Percentiles rank a stretch among this genome's conserved stretches.
These are phyloP conservation scores for Gymnoscopelus microlampas DNA, from an alignment of 2,797 vertebrate species.

Conservation along the genomic window DNA sequence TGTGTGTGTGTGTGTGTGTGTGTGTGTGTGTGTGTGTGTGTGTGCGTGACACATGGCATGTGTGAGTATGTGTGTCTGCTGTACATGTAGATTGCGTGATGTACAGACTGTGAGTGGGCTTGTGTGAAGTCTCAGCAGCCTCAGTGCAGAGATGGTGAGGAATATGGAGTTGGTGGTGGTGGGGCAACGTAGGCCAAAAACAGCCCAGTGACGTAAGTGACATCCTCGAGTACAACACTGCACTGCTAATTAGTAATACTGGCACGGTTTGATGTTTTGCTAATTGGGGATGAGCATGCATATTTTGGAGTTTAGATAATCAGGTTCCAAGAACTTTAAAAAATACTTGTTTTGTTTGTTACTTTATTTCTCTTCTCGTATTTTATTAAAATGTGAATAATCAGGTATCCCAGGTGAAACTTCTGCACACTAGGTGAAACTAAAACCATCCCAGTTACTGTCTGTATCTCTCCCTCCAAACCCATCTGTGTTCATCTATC, in stretches of 20 bases:
- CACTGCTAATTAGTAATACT: constrained; percentile 37
- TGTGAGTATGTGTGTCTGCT: constrained; percentile 19
- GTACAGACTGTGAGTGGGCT: constrained; percentile 72
- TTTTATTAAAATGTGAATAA: too few relatives aligned
- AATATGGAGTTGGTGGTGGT: constrained; percentile 4
- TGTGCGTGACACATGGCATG: background rate
- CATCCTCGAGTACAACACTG: constrained; percentile 20
- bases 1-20: constrained; percentile 13
- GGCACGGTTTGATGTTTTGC: constrained; percentile 32
- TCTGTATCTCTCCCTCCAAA: constrained; percentile 6
- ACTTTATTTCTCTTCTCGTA: too few relatives aligned
- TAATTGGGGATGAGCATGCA: constrained; percentile 17
- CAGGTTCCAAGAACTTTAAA: too few relatives aligned
- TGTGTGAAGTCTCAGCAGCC: constrained; percentile 55
- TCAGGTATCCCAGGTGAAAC: too few relatives aligned
- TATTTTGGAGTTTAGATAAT: background rate
- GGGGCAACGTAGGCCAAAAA: constrained; percentile 26
- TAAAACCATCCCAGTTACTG: too few relatives aligned
- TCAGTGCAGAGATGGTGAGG: constrained; percentile 34
- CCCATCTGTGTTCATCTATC: constrained; percentile 36
- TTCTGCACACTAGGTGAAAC: too few relatives aligned
- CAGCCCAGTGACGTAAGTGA: constrained; percentile 41
- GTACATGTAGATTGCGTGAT: constrained; percentile 20
- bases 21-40: too few relatives aligned
- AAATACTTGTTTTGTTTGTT: too few relatives aligned